Evolutionary conservation across 2,888 invertebrate species (phyloP), one percentile per base, ranked within the genome.

Genomic region (Lingula anatina): DNA sequence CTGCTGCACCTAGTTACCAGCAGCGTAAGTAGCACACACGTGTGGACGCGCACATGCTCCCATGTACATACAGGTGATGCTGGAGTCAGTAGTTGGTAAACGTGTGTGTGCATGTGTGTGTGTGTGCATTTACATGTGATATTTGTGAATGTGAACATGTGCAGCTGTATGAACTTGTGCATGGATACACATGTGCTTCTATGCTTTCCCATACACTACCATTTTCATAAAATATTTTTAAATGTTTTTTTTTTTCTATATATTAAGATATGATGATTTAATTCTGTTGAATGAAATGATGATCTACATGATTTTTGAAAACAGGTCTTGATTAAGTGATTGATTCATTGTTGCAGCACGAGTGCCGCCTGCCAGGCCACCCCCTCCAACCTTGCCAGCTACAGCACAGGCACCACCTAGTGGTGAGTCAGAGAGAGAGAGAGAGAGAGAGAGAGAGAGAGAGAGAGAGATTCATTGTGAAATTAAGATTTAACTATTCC

Each of bases 1-100:
- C 75, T 2, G 48, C 64, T 7, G 56, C 65, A 3, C 76, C 76
- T 4, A 49, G 59, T 24, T 76, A 76, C 54, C 76, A 75, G 50
- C 57, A 63, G 31, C 59, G 53, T 44, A 54, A 42, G 46, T 39
- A 3, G n/a, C n/a, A 23, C 36, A 35, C 9, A 9, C 35, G n/a
- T n/a, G n/a, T n/a, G n/a, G n/a, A n/a, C n/a, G n/a, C n/a, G n/a
- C n/a, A n/a, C n/a, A n/a, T n/a, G n/a, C n/a, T n/a, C n/a, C n/a
- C n/a, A n/a, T n/a, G n/a, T n/a, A n/a, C n/a, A n/a, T n/a, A n/a
- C n/a, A n/a, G n/a, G n/a, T n/a, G n/a, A n/a, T n/a, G n/a, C n/a
- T n/a, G n/a, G n/a, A n/a, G n/a, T n/a, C n/a, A n/a, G n/a, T n/a
- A n/a, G n/a, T n/a, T n/a, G n/a, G n/a, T n/a, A n/a, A n/a, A n/a